These are phyloP conservation scores for Arion vulgaris DNA, from an alignment of 1,140 invertebrate genomes.

Conservation along the genomic window DNA sequence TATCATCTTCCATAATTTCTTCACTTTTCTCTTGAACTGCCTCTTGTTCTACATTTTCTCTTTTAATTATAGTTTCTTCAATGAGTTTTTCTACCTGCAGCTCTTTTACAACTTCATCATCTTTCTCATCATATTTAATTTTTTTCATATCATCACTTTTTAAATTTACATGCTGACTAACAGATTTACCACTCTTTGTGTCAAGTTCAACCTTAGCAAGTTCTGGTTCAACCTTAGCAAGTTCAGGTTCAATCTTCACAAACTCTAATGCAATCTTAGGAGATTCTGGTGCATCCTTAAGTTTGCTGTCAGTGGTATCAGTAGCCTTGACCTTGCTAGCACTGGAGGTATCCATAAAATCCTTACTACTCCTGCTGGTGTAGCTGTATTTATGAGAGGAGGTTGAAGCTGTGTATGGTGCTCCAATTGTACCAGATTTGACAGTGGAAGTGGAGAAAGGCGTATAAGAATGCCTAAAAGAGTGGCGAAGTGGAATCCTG, in stretches of 20 bases:
- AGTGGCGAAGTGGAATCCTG: conserved; percentile 39
- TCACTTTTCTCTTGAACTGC: background rate
- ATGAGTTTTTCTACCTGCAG: background rate
- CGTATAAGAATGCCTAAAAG: conserved; percentile 14
- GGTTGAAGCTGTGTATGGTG: conserved; percentile 6
- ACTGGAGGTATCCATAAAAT: background rate
- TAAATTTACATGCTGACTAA: background rate
- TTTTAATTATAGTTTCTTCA: background rate
- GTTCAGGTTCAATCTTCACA: no score
- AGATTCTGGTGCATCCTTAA: background rate
- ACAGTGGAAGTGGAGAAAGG: conserved; percentile 19
- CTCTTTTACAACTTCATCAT: background rate
- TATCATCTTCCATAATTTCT: background rate
- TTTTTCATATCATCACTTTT: background rate
- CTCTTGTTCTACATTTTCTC: background rate
- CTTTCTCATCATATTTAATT: background rate
- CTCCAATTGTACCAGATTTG: conserved; percentile 6
- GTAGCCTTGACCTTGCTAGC: background rate
- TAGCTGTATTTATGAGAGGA: conserved; percentile 27
- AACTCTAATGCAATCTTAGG: background rate
- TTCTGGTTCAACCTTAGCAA: no score
- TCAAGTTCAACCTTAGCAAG: background rate
- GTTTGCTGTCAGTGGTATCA: background rate
- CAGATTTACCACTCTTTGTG: background rate
- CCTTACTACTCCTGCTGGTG: background rate